phyloP scores from a whole-genome alignment of 2,113 vertebrate species.

The Thinocorus orbignyianus region DNA sequence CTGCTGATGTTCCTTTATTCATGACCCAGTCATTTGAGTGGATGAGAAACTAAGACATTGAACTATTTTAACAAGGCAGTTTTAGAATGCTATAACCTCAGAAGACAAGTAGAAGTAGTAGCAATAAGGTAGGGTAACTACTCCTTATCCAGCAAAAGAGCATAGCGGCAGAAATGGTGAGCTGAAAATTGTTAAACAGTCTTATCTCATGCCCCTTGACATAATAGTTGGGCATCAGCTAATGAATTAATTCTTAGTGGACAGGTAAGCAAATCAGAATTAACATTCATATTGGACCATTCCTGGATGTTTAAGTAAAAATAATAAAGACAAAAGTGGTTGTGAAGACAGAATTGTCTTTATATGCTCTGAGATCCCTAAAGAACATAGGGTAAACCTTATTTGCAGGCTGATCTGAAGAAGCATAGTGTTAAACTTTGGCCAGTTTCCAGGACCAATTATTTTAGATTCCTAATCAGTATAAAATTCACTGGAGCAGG shows the following conservation, averaged over 20 bases:
- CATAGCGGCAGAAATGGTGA: neutral
- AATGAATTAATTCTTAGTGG: neutral
- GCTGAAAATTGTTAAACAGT: neutral
- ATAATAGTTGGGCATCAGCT: neutral
- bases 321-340: neutral
- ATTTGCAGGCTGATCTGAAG: neutral
- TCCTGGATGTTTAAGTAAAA: neutral
- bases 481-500: slow-evolving; percentile 8
- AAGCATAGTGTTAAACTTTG: neutral
- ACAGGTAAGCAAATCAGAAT: slow-evolving; percentile 8
- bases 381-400: neutral
- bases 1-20: neutral
- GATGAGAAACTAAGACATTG: neutral
- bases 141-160: neutral
- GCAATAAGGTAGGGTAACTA: neutral
- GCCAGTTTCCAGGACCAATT: neutral
- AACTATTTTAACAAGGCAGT: neutral
- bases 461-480: slow-evolving; percentile 10
- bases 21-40: neutral
- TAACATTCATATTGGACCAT: neutral
- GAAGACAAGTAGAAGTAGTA: neutral
- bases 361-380: neutral
- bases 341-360: slow-evolving; percentile 6
- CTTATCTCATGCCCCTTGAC: neutral
- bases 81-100: neutral